Evolutionary conservation across 2,113 vertebrate genomes (phyloP).

Genomic region (Blennius ocellaris): DNA sequence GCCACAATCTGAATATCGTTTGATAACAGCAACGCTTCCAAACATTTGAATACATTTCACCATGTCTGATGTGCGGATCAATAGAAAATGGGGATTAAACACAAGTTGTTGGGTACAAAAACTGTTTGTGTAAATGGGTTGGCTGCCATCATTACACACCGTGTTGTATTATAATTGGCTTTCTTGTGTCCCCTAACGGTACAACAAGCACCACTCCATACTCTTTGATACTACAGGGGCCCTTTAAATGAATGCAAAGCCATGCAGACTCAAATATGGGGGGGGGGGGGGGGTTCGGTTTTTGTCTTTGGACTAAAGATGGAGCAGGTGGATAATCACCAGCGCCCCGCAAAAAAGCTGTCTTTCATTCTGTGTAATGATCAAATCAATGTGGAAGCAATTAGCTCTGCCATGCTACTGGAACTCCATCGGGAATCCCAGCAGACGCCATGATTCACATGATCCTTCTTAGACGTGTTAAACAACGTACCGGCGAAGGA

Average conservation of each 20-base stretch:
- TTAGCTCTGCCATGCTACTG: conserved; percentile 50
- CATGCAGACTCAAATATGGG: conserved; percentile 58
- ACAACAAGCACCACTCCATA: conserved; percentile 42
- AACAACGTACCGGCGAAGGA: conserved; percentile 37
- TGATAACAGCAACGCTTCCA: neutral
- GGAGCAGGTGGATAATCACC: conserved; percentile 72
- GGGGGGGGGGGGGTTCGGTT: conserved; percentile 41
- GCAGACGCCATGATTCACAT: conserved; percentile 58
- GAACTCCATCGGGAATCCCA: conserved; percentile 58
- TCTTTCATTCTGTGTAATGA: conserved; percentile 67
- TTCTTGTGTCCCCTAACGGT: conserved; percentile 38
- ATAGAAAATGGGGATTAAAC: no score
- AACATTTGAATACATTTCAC: neutral
- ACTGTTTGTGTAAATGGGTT: conserved; percentile 33
- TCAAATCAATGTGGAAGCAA: conserved; percentile 64
- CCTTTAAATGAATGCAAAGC: conserved; percentile 43
- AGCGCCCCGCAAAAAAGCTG: conserved; percentile 60
- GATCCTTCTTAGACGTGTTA: conserved; percentile 51
- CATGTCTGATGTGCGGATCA: no score
- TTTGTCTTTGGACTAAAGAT: conserved; percentile 32
- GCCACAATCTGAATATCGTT: neutral
- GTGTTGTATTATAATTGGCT: conserved; percentile 36
- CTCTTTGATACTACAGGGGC: conserved; percentile 46
- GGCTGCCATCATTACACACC: conserved; percentile 30
- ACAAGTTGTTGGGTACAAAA: neutral